Conservation (phyloP, 2,113 vertebrate species). For the Balaeniceps rex region DNA sequence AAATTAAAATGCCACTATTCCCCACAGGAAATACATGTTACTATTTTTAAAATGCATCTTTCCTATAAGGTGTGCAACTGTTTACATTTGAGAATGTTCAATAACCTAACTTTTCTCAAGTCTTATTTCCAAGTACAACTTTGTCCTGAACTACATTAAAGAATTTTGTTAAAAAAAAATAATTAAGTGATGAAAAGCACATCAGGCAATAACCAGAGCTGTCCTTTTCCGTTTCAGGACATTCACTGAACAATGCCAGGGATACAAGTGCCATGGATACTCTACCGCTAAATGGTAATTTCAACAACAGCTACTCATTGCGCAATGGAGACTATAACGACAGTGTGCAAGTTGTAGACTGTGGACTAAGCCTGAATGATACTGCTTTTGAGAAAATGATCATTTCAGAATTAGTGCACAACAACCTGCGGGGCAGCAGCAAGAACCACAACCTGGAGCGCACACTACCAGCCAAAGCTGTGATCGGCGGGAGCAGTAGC, state of each 20-base stretch:
- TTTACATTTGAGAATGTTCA: conserved; percentile 71
- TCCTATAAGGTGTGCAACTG: conserved; percentile 64
- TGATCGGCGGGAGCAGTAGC: conserved; percentile 85
- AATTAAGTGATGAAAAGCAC: background rate
- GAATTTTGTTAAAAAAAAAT: conserved; percentile 31
- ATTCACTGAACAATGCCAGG: conserved; percentile 99
- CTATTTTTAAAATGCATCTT: conserved; percentile 54
- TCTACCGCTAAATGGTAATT: conserved; percentile 99
- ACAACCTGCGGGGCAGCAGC: conserved; percentile 93
- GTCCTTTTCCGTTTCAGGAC: conserved; percentile 86
- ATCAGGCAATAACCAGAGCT: conserved; percentile 23
- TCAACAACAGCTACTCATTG: conserved; percentile 99
- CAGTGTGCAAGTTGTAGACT: conserved; percentile 93
- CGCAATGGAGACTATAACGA: conserved; percentile 93
- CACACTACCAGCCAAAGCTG: conserved; percentile 82
- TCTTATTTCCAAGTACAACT: conserved; percentile 72
- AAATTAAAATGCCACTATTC: conserved; percentile 28
- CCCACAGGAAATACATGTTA: conserved; percentile 53
- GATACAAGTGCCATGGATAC: conserved; percentile 99
- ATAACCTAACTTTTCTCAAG: conserved; percentile 63
- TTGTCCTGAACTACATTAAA: conserved; percentile 99
- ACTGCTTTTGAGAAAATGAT: conserved; percentile 99
- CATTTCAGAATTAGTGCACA: conserved; percentile 99
- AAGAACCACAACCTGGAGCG: conserved; percentile 92
- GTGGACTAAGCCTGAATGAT: conserved; percentile 97